Evolutionary conservation across 2,797 vertebrate genomes (phyloP), one percentile per base, ranked within the genome.

Genomic region (Tenualosa thibaudeaui): DNA sequence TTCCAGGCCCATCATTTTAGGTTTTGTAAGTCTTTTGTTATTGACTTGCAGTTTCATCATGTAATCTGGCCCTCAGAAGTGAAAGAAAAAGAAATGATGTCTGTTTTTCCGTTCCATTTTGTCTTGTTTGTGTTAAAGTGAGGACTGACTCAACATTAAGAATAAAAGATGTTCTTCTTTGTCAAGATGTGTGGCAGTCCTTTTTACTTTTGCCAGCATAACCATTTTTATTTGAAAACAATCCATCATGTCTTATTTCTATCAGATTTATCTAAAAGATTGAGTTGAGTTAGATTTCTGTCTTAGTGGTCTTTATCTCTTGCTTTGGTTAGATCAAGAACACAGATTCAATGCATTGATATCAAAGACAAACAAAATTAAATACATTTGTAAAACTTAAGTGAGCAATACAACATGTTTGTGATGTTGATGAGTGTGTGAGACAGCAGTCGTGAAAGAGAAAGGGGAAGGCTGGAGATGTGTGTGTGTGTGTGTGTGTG

Each of bases 391-490:
- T 46, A 43, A 46, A 43, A 78, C 13, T 46, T 78, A 78, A 78
- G 71, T 78, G 71, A 78, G 71, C 71, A 78, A 43, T 46, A 46
- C 40, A 78, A 17, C 68, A 40, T 84, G 60, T 81, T 54, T 82
- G 81, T 24, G 81, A 83, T 81, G 71, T 46, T 78, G 53, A 81
- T 19, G 62, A 60, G 71, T 56, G 82, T 82, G 50, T 81, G 81
- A 81, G 82, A 62, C 60, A 82, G 53, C 81, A 50, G 22, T 26
- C 3, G 43, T 71, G 62, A 81, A 81, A 82, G 40, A 82, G 82
- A 84, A 62, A 82, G 56, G 53, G 54, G 82, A 68, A 54, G 84
- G 90, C 46, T 31, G 31, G 31, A 31, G 31, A 31, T 31, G 31
- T 31, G 31, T 31, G 31, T 31, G 31, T 31, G 31, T 31, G 31